Evolutionary conservation across 92 coral and sea anemone genomes (phyloP), one percentile per base, ranked within the genome.

Genomic region (Diadumene lineata): DNA sequence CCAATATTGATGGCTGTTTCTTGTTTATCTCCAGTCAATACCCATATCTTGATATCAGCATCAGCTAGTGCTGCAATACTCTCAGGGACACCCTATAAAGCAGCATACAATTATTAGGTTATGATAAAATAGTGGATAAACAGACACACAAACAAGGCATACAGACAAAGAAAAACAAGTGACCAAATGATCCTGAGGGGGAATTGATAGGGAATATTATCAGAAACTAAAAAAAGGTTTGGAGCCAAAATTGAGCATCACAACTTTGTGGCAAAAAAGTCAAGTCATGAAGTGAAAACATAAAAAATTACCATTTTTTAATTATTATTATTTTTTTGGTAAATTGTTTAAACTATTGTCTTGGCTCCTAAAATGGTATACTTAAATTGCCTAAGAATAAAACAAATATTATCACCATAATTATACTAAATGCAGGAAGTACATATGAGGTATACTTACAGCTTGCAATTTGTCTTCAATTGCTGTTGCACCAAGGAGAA

Each of bases 11-110:
- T 71, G 50, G 98, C 98, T 68, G 98, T 94, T 84, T 94, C 98
- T 69, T 94, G 98, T 68, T 94, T 94, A 80, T 94, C 98, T 16
- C 98, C 98, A 24, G 98, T 94, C 56, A 94, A 73, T 15, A 94
- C 98, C 98, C 98, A 94, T 79, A 94, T 94, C 89, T 94, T 94
- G 44, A 94, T 94, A 67, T 94, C 94, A 11, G 98, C 98, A 64
- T 90, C 97, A 11, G 98, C 98, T 17, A 94, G 82, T 24, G 97
- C 98, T 26, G 98, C 98, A 72, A 94, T 94, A 61, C 97, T 92
- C 57, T 94, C 98, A 31, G 98, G 98, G 56, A 94, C 98, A 51
- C 98, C 98, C 98, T 93, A 38, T 3, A 7, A 34, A 56, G 9
- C 57, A 11, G n/a, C n/a, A n/a, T n/a, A 79, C 0, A 1, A 61